Evolutionary conservation across 2,797 vertebrate genomes (phyloP), one percentile per base, ranked within the genome.

Genomic region (Lithobates pipiens): DNA sequence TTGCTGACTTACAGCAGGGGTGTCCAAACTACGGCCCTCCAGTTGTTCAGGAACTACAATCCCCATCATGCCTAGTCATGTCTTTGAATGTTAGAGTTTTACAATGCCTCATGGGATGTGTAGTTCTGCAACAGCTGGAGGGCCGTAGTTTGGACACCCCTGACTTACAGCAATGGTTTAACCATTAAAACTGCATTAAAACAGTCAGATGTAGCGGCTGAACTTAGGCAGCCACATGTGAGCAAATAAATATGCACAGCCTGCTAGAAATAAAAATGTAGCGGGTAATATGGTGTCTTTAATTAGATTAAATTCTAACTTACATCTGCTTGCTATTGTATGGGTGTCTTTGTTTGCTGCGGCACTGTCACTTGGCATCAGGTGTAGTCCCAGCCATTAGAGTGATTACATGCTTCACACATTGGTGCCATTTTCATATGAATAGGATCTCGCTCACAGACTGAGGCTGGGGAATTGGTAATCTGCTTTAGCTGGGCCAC

Each of bases 391-490:
- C 18, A 46, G 50, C 80, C 85, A 86, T 86, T 77, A 86, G 79
- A 11, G 29, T 77, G 80, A 86, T 86, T 86, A 73, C 50, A 77
- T 82, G 82, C 85, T 65, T 82, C 78, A 76, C 74, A 82, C 73
- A 86, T 86, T 71, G 23, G 63, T 42, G 44, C 25, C 63, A 81
- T 86, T 86, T 86, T 86, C 85, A 82, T 82, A 82, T 86, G 85
- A 86, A 86, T 86, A 82, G 85, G 68, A 82, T 77, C 73, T 74
- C 63, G 36, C 44, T 77, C 57, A 27, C 85, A 86, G 34, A 44
- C 42, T 34, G 74, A 23, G 54, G 25, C 54, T 72, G 74, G 85
- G 76, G 85, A 82, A 81, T 65, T 36, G 74, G 36, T 82, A 82
- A 82, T 82, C 85, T 76, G 7, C 84, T 63, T 68, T 54, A 27